A percentile compares a stretch with the other conserved stretches of the same genome.
These are phyloP conservation scores for Trichonephila clavipes DNA, from an alignment of 1,140 invertebrate species.

Conservation along the genomic window DNA sequence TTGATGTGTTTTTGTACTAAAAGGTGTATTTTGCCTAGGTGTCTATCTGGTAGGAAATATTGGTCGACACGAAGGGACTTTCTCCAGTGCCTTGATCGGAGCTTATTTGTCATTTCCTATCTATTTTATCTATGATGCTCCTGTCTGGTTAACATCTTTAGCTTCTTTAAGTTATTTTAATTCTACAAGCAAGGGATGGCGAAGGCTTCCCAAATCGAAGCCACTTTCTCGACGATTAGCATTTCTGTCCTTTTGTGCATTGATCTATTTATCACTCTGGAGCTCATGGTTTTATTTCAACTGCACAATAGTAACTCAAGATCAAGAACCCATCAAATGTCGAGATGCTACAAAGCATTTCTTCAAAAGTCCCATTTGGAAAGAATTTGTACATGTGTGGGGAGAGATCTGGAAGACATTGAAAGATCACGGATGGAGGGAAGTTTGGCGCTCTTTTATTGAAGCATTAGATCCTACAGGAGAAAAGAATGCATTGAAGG, in stretches of 20 bases:
- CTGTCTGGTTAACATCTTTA: constrained; percentile 78
- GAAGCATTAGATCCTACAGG: constrained; percentile 92
- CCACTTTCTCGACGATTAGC: constrained; percentile 80
- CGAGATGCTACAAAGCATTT: constrained; percentile 94
- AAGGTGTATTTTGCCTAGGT: constrained; percentile 83
- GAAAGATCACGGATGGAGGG: constrained; percentile 89
- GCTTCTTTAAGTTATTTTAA: constrained; percentile 75
- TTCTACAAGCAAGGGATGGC: constrained; percentile 88
- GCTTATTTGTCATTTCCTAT: constrained; percentile 85
- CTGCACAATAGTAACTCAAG: constrained; percentile 90
- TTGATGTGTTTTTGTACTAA: not conserved
- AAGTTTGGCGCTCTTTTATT: constrained; percentile 91
- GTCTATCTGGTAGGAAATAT: constrained; percentile 95
- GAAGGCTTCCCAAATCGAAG: constrained; percentile 84
- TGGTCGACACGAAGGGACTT: constrained; percentile 87
- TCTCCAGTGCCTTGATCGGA: constrained; percentile 86
- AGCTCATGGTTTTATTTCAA: constrained; percentile 93
- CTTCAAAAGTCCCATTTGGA: constrained; percentile 91
- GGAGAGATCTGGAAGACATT: constrained; percentile 88
- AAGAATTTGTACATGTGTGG: constrained; percentile 88
- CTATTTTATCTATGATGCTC: constrained; percentile 85
- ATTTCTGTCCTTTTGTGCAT: constrained; percentile 84
- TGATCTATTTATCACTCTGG: constrained; percentile 89
- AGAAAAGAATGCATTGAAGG: constrained; percentile 93
- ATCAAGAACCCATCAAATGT: constrained; percentile 87